Percentiles rank a stretch among this genome's conserved stretches.
These are phyloP conservation scores for Delphinapterus leucas DNA, from an alignment of 2,113 vertebrate species.

Conservation along the genomic window DNA sequence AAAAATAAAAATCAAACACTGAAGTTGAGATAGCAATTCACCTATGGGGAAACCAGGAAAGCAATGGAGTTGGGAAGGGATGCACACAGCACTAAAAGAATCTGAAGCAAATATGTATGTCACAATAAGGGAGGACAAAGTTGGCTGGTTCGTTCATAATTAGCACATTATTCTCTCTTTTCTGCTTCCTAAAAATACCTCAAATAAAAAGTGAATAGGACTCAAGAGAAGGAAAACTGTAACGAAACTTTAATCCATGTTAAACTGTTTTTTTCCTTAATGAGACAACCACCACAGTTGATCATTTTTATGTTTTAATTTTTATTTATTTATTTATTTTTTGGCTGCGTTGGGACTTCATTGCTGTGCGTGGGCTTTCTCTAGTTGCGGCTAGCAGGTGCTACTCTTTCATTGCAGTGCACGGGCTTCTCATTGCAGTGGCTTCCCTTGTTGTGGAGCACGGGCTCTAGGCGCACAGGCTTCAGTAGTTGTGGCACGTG, in stretches of 20 bases:
- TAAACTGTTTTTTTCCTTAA: not conserved
- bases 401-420: too few species aligned
- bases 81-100: not conserved
- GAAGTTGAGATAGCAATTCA: not conserved
- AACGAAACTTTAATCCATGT: not conserved
- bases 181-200: not conserved
- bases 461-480: too few species aligned
- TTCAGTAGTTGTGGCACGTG: too few species aligned
- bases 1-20: not conserved
- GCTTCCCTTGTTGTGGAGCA: too few species aligned
- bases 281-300: not conserved
- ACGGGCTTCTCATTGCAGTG: too few species aligned
- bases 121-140: not conserved
- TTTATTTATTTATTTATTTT: too few species aligned
- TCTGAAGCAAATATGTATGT: not conserved
- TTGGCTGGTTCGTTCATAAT: not conserved
- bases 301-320: too few species aligned
- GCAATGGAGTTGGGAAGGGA: not conserved
- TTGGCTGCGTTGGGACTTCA: too few species aligned
- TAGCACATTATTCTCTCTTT: not conserved
- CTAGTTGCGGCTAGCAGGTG: too few species aligned
- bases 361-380: too few species aligned
- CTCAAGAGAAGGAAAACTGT: not conserved
- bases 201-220: not conserved
- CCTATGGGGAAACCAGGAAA: not conserved